phyloP scores from a whole-genome alignment of 2,888 invertebrate species.

The Pristionchus fissidentatus region DNA sequence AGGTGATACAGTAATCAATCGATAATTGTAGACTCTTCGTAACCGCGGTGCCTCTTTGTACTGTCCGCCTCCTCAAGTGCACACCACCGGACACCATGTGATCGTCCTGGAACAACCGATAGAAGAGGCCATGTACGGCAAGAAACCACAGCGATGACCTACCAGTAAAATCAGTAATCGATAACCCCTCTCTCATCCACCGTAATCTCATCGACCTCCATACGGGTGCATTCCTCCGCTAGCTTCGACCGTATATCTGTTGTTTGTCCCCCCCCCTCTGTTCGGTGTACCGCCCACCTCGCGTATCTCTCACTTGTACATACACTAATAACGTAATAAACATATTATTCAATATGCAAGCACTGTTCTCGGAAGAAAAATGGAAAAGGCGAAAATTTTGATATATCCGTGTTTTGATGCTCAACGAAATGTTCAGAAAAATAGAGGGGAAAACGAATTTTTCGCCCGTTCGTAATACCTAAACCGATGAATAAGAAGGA shows the following conservation, averaged over 20 bases:
- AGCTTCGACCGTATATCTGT: too few species aligned
- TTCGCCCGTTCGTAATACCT: too few species aligned
- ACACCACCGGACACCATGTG: slow-evolving; percentile 54
- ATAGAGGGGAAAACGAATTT: too few species aligned
- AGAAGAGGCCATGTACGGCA: slow-evolving; percentile 68
- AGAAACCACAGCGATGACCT: slow-evolving; percentile 51
- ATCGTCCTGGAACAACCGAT: slow-evolving; percentile 66
- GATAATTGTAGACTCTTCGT: not conserved
- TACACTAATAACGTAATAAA: slow-evolving; percentile 13
- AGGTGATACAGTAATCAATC: not conserved
- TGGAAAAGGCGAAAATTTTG: too few species aligned
- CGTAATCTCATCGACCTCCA: slow-evolving; percentile 23
- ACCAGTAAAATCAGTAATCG: not conserved
- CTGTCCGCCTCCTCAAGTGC: slow-evolving; percentile 18
- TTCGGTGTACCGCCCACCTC: slow-evolving; percentile 1
- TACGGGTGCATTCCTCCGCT: not conserved
- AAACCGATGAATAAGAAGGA: too few species aligned
- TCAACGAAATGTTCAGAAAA: too few species aligned
- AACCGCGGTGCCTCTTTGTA: slow-evolving; percentile 26
- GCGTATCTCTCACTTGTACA: not conserved
- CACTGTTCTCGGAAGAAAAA: not conserved
- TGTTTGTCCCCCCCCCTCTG: too few species aligned
- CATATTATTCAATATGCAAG: slow-evolving; percentile 4
- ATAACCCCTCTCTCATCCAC: slow-evolving; percentile 15
- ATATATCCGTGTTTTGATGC: too few species aligned